Base-by-base conservation (phyloP, 2,888 invertebrate genomes). In the Galerucella calmariensis region DNA sequence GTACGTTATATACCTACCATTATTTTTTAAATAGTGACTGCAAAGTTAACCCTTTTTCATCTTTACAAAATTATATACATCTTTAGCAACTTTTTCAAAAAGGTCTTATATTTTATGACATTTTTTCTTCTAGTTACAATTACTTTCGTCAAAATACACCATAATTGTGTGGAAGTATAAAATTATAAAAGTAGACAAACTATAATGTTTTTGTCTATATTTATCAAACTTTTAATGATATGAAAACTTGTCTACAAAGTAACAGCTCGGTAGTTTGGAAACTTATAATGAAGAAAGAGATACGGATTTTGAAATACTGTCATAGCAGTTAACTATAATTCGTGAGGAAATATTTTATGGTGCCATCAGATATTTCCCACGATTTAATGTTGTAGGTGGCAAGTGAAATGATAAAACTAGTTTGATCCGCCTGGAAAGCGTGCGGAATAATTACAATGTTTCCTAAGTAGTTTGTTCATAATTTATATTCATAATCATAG, bases 221-320 rank as follows among this genome's bases (percentile, higher is more conserved):
- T n/a, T n/a, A 51, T 5, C 8, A 4, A 51, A 51, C 51, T 51
- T 51, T n/a, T 8, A 51, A 51, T 2, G 51, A 51, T 8, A 51
- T 2, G 14, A 51, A n/a, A 51, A 51, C 51, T 14, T 14, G 11
- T 48, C 48, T 12, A 48, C 51, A 51, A 51, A 51, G n/a, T 51
- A n/a, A 51, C 6, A 51, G 14, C n/a, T 51, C n/a, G n/a, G 51
- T 51, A 51, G 51, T n/a, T 51, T 14, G 6, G n/a, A 51, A 51
- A 51, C 51, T 51, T 51, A 51, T 51, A 51, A 51, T 51, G 51
- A 41, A 41, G 51, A 51, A 51, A 51, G 51, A 51, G n/a, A 8
- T 51, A 51, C 51, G 51, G 51, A 51, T 51, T 51, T 51, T 51
- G 51, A 8, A 51, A 51, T 51, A 51, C 51, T n/a, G 51, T n/a